Base-by-base conservation (phyloP, 1,140 invertebrate genomes). In the Nymphalis io region DNA sequence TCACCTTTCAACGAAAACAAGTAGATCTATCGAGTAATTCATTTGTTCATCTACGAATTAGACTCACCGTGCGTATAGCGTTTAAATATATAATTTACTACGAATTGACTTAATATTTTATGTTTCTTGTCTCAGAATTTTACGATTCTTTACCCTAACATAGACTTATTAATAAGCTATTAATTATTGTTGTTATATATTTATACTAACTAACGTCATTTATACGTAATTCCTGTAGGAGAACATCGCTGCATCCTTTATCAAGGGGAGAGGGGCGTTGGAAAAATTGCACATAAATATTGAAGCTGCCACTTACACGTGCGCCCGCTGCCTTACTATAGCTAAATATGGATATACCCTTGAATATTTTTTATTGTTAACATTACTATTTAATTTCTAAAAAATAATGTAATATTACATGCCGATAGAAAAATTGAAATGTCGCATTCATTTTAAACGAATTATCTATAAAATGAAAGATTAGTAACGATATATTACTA, bases 201-300 rank as follows among this genome's bases (percentile, higher is more conserved):
- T 68, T 53, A 73, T 70, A 71, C 71, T 78, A 74, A 80, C 74
- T 75, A 70, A 75, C 72, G 71, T 79, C 80, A 84, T 89, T 85
- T 82, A 86, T 84, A 79, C 79, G 80, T 79, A 84, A 86, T 88
- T 85, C 75, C 71, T 74, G 73, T 70, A 75, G 74, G 67, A 70
- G 65, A 74, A 69, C 68, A 74, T 79, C 74, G 78, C 79, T 91
- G 87, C 87, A 88, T 91, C 87, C 89, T 91, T 91, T 89, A 85
- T 87, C 81, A 80, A 67, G 80, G 68, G 78, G 77, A 61, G 72
- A 61, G 75, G 74, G 73, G 64, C 61, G 73, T 72, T 76, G 77
- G 88, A 91, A 91, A 91, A 91, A 91, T 91, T 91, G 88, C 88
- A 88, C 89, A 90, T 91, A 91, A 91, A 91, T 91, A 91, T 91